Conservation (phyloP, 1,140 invertebrate genomes). For the Drosophila kurseongensis region DNA sequence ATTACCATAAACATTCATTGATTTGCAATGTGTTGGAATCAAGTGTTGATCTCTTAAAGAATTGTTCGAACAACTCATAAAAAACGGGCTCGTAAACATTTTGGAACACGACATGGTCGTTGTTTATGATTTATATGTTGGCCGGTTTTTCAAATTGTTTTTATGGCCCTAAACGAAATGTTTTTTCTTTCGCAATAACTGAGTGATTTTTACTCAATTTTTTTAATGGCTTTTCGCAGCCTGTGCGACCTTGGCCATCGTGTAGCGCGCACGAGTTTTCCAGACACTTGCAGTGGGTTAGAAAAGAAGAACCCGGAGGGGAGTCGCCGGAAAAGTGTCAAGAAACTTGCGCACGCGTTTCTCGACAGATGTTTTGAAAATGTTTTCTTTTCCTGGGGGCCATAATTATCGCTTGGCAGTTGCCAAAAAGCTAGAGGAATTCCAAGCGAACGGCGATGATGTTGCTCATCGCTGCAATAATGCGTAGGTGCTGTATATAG, state of each 20-base stretch:
- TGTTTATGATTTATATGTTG: conserved; percentile 65
- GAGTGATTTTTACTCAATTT: conserved; percentile 37
- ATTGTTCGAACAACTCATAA: conserved; percentile 54
- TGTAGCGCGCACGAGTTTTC: conserved; percentile 42
- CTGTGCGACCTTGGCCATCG: conserved; percentile 64
- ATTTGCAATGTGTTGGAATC: conserved; percentile 15
- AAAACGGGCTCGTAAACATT: conserved; percentile 59
- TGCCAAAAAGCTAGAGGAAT: conserved; percentile 50
- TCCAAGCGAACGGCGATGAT: conserved; percentile 19
- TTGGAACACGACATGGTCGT: conserved; percentile 41
- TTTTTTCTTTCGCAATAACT: conserved; percentile 21
- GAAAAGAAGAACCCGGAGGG: not conserved
- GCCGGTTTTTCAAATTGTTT: conserved; percentile 25
- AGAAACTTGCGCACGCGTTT: conserved; percentile 57
- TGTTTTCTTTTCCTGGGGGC: conserved; percentile 29
- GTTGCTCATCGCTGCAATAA: conserved; percentile 40
- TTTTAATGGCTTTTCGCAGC: conserved; percentile 27
- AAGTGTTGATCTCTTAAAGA: conserved; percentile 37
- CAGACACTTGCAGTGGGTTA: conserved; percentile 50
- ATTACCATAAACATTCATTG: conserved; percentile 32
- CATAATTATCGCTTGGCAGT: conserved; percentile 47
- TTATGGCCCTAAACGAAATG: conserved; percentile 31
- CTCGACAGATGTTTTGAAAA: conserved; percentile 59
- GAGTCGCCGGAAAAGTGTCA: conserved; percentile 54
- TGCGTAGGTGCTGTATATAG: conserved; percentile 52